A percentile compares a stretch with the other conserved stretches of the same genome.
These are phyloP conservation scores for Aix galericulata DNA, from an alignment of 2,113 vertebrate genomes.

Conservation along the genomic window DNA sequence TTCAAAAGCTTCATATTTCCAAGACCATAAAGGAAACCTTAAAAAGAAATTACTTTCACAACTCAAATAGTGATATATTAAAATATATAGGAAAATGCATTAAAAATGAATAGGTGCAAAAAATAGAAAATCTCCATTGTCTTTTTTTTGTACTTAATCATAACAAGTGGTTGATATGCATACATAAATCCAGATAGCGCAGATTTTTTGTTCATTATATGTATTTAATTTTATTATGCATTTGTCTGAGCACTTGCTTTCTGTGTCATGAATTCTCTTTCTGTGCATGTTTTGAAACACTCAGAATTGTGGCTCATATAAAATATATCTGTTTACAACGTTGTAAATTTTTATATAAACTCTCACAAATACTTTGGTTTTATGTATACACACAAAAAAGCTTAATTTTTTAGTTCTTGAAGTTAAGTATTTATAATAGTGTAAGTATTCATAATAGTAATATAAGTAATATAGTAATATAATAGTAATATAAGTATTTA, in stretches of 20 bases:
- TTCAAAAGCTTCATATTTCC: neutral
- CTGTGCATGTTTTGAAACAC: neutral
- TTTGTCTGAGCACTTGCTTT: neutral
- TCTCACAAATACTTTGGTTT: neutral
- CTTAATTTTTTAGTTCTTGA: neutral
- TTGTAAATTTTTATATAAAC: neutral
- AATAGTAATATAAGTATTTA: neutral
- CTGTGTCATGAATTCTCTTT: neutral
- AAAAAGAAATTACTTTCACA: conserved; percentile 13
- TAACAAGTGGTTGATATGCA: neutral
- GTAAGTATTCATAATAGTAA: too few species aligned
- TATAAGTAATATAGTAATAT: too few species aligned
- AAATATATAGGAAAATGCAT: neutral
- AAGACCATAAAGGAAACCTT: neutral
- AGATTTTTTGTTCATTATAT: neutral
- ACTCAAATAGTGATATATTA: neutral
- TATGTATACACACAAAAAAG: neutral
- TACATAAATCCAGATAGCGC: neutral
- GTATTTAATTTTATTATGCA: neutral
- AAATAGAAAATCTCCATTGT: neutral
- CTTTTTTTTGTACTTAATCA: neutral
- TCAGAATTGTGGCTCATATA: neutral
- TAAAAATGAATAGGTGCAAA: neutral
- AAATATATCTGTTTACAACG: neutral
- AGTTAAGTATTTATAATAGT: neutral